Base-by-base conservation (phyloP, 2,888 invertebrate genomes). In the Andrena hattorfiana region DNA sequence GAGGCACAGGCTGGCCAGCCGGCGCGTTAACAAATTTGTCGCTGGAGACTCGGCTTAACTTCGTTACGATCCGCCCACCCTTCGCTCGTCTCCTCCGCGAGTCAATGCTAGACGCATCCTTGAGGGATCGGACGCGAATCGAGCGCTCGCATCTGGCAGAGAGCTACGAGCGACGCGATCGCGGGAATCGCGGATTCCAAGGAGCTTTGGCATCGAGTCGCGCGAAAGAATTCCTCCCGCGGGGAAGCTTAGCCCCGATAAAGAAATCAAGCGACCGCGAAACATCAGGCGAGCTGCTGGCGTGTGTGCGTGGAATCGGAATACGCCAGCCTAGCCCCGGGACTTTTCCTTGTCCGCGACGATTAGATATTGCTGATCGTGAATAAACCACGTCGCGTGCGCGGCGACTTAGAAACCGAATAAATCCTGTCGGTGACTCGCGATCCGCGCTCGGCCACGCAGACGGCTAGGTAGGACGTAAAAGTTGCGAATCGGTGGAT, bases 351-450 rank as follows among this genome's bases (percentile, higher is more conserved):
- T 42, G 54, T 74, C 62, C 78, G 77, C 28, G 48, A 20, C 78
- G 79, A 84, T 84, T 84, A 84, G 84, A 84, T 84, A 83, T 83
- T 48, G 79, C 66, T 69, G 83, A 83, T 83, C 74, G 83, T 84
- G 84, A 84, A 84, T 84, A 84, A 84, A 83, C 79, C 84, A 84
- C 83, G 83, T 83, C 84, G 84, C 84, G 83, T 84, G 83, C 79
- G 56, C 77, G 23, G 2, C 68, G 75, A 48, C 62, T 69, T 60
- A 59, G 75, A 79, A 63, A 70, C 72, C 75, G 68, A 72, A 84
- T 84, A 83, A 84, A 84, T 84, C 79, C 67, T 20, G 16, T 2
- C 16, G 20, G 0, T 20, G 30, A 56, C 20, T 28, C n/a, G 28
- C 48, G 20, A 3, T 2, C 4, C 20, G 49, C 62, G 30, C 5